Evolutionary conservation across 2,797 vertebrate species (phyloP).

Genomic region (Chiloscyllium punctatum): DNA sequence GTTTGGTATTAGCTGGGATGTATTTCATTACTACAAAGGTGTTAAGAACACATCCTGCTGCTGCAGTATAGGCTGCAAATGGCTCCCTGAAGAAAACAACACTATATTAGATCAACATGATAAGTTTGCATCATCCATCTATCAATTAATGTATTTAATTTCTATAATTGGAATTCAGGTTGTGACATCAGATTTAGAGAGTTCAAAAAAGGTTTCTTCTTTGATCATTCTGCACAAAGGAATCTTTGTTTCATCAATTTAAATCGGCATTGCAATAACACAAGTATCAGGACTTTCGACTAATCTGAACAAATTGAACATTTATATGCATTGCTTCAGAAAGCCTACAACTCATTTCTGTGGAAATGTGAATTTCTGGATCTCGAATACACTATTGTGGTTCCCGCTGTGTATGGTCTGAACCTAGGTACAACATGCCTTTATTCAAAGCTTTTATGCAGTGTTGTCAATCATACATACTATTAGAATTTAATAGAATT

Average conservation of each 20-base stretch:
- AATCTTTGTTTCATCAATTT: not conserved
- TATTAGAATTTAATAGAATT: not conserved
- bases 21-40: slow-evolving; percentile 64
- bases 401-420: not conserved
- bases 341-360: not conserved
- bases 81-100: slow-evolving; percentile 58
- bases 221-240: not conserved
- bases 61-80: slow-evolving; percentile 58
- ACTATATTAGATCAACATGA: not conserved
- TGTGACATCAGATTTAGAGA: not conserved
- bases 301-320: not conserved
- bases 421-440: not conserved
- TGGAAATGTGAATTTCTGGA: not conserved
- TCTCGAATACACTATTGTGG: not conserved
- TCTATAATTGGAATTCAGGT: not conserved
- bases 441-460: not conserved
- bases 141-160: not conserved
- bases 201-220: not conserved
- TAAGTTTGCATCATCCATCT: not conserved
- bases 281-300: not conserved
- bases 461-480: not conserved
- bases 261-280: not conserved
- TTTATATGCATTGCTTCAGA: not conserved
- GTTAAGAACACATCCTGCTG: slow-evolving; percentile 62
- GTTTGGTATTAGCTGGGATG: slow-evolving; percentile 72